Conservation (phyloP, 2,113 vertebrate genomes). For the Pheucticus melanocephalus region DNA sequence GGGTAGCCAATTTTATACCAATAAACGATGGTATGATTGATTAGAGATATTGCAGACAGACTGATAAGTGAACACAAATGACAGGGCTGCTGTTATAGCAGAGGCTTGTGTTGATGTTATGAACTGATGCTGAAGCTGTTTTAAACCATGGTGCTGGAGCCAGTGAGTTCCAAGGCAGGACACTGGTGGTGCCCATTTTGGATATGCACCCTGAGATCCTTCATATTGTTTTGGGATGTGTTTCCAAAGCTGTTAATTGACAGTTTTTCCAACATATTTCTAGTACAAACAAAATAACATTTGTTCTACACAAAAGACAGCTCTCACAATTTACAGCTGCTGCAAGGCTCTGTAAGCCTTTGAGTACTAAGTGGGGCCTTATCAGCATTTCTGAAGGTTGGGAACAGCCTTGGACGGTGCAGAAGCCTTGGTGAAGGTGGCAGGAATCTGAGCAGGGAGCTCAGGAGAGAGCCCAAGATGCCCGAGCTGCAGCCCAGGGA, state of each 20-base stretch:
- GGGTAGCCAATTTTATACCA: not conserved
- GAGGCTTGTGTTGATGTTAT: not conserved
- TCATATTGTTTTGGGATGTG: not conserved
- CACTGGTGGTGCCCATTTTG: rapidly evolving
- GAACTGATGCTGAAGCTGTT: not conserved
- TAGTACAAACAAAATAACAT: not conserved
- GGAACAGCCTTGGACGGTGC: not conserved
- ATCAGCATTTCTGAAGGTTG: not conserved
- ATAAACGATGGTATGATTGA: not conserved
- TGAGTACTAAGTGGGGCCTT: not conserved
- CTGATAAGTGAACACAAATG: not conserved
- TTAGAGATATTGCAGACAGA: not conserved
- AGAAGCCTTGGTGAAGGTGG: not conserved
- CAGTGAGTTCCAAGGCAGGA: not conserved
- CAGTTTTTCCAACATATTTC: not conserved
- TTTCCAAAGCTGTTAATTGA: not conserved
- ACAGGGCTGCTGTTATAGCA: not conserved
- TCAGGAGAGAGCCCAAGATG: rapidly evolving
- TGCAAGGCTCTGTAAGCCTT: not conserved
- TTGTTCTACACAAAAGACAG: not conserved
- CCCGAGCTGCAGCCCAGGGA: not conserved
- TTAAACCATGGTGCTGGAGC: not conserved
- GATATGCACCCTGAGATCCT: not conserved
- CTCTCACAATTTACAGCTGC: not conserved
- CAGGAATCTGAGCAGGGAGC: not conserved